phyloP scores from a whole-genome alignment of 2,797 vertebrate species.

The Manis javanica region DNA sequence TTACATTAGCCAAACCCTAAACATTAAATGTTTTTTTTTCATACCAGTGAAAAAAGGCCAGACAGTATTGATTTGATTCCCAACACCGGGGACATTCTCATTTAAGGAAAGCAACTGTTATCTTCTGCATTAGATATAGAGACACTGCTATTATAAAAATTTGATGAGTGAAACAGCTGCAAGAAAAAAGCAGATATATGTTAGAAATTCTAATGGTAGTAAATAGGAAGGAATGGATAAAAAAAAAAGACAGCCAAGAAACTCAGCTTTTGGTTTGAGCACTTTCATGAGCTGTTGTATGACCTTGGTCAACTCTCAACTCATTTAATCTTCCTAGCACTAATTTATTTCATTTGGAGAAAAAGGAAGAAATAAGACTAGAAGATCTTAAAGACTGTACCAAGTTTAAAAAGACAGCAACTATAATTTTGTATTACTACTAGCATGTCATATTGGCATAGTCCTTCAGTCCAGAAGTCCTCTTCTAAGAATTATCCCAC shows the following conservation, averaged over 20 bases:
- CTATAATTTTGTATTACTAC: neutral
- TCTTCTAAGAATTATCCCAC: constrained; percentile 12
- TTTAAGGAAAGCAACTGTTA: neutral
- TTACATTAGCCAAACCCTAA: neutral
- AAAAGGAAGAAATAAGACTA: neutral
- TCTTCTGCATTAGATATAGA: constrained; percentile 23
- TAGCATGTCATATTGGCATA: neutral
- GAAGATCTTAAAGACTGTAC: neutral
- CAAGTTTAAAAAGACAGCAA: neutral
- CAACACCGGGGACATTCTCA: neutral
- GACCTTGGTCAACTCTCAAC: neutral
- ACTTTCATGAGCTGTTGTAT: neutral
- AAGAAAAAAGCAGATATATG: neutral
- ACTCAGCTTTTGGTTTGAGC: neutral
- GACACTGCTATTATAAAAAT: neutral
- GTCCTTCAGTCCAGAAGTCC: neutral
- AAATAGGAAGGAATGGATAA: neutral
- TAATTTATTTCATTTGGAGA: constrained; percentile 2
- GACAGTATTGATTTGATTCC: neutral
- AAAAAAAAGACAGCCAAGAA: neutral
- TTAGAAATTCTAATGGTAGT: neutral
- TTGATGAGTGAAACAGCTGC: neutral
- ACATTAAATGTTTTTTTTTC: neutral
- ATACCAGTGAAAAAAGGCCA: neutral
- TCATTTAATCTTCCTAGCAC: neutral